Evolutionary conservation across 2,113 vertebrate species (phyloP).

Genomic region (Stomatorhinus ivindoensis): DNA sequence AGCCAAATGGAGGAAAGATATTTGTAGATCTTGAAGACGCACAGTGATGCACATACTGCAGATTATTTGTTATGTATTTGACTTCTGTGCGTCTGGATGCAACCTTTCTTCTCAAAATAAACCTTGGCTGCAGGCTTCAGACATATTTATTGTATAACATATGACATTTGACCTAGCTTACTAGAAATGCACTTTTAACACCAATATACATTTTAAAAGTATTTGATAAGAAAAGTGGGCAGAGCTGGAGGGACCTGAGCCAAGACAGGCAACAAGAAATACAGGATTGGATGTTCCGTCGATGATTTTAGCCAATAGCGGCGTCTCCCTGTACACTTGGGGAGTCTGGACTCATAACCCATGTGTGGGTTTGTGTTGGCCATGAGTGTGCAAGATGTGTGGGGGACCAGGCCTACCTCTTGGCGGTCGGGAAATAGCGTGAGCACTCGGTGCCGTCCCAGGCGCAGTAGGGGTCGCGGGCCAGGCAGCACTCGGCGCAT

Average conservation of each 20-base stretch:
- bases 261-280: neutral
- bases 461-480: conserved; percentile 92
- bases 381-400: neutral
- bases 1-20: neutral
- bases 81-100: neutral
- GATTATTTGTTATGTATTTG: neutral
- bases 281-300: neutral
- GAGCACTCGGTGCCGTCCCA: conserved; percentile 94
- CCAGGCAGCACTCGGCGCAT: conserved; percentile 95
- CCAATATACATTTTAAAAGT: neutral
- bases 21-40: neutral
- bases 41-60: neutral
- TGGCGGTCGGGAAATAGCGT: conserved; percentile 91
- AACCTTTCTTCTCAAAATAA: neutral
- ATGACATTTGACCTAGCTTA: neutral
- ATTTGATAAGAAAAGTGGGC: neutral
- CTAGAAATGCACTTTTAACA: neutral
- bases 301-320: neutral
- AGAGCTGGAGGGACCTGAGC: neutral
- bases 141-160: neutral
- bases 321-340: neutral
- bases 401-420: conserved; percentile 65
- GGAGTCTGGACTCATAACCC: neutral
- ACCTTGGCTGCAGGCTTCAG: neutral
- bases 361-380: neutral